These are phyloP conservation scores for Cosmia pyralina DNA, from an alignment of 2,888 invertebrate species.

Conservation along the genomic window DNA sequence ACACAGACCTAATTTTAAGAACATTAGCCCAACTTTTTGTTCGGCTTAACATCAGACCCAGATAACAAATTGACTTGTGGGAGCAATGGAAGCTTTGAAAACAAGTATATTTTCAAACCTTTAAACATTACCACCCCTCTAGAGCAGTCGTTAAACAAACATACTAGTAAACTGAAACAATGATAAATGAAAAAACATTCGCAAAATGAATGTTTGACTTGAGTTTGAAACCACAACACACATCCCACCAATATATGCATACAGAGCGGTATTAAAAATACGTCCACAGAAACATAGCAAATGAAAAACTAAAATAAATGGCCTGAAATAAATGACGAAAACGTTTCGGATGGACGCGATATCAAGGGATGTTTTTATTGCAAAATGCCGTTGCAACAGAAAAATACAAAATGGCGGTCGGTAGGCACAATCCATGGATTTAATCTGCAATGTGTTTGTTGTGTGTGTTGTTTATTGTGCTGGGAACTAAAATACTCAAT, in stretches of 20 bases:
- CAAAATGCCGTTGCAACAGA: slow-evolving; percentile 4
- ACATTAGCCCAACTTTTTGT: not conserved
- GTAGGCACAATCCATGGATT: slow-evolving; percentile 32
- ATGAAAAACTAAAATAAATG: slow-evolving; percentile 17
- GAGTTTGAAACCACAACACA: not conserved
- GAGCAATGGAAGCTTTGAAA: not conserved
- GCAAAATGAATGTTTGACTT: not conserved
- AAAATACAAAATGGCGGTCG: slow-evolving; percentile 20
- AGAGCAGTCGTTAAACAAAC: not conserved
- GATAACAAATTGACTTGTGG: slow-evolving; percentile 11
- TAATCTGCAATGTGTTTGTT: slow-evolving; percentile 19
- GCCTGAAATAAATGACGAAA: slow-evolving; percentile 13
- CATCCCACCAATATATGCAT: not conserved
- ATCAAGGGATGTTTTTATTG: slow-evolving; percentile 13
- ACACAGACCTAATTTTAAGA: not conserved
- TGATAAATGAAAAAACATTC: not conserved
- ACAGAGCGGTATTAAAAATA: slow-evolving; percentile 21
- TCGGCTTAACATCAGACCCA: not conserved
- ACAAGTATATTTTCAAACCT: not conserved
- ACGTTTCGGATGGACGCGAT: slow-evolving; percentile 18
- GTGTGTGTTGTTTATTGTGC: not conserved
- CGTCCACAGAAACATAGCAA: slow-evolving; percentile 1
- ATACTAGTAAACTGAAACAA: not conserved
- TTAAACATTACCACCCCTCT: not conserved
- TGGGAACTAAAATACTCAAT: not conserved